Conservation (phyloP, 2,888 invertebrate genomes). For the Griposia aprilina region DNA sequence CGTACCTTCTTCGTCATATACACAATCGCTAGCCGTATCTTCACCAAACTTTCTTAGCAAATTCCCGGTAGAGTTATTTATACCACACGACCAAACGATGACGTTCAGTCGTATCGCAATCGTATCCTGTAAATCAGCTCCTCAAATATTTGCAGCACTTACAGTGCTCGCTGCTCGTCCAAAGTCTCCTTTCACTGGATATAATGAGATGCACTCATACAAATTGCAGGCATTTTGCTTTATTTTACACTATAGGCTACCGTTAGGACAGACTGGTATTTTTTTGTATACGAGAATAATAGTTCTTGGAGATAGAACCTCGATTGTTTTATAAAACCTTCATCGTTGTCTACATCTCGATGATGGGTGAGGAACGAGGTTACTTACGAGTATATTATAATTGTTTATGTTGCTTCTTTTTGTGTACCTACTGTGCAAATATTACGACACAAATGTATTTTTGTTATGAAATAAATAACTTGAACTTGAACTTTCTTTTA, state of each 20-base stretch:
- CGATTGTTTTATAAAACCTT: neutral
- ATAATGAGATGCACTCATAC: constrained; percentile 63
- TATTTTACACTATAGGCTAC: constrained; percentile 46
- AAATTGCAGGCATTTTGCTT: constrained; percentile 58
- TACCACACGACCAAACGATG: neutral
- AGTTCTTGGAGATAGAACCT: neutral
- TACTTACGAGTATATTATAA: no score
- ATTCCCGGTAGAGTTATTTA: neutral
- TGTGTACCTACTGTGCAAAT: no score
- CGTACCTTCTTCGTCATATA: no score
- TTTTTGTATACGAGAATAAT: constrained; percentile 13
- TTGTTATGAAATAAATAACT: no score
- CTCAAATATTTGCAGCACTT: constrained; percentile 50
- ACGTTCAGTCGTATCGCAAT: neutral
- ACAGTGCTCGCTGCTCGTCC: constrained; percentile 31
- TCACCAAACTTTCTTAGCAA: neutral
- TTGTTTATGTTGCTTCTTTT: no score
- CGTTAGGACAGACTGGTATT: constrained; percentile 29
- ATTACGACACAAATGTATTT: no score
- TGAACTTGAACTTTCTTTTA: no score
- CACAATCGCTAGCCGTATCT: neutral
- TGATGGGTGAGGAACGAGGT: no score
- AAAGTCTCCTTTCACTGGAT: constrained; percentile 63
- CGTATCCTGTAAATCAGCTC: constrained; percentile 15
- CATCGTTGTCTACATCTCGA: no score